phyloP scores from a whole-genome alignment of 2,113 vertebrate species.

The Sinocyclocheilus anshuiensis region DNA sequence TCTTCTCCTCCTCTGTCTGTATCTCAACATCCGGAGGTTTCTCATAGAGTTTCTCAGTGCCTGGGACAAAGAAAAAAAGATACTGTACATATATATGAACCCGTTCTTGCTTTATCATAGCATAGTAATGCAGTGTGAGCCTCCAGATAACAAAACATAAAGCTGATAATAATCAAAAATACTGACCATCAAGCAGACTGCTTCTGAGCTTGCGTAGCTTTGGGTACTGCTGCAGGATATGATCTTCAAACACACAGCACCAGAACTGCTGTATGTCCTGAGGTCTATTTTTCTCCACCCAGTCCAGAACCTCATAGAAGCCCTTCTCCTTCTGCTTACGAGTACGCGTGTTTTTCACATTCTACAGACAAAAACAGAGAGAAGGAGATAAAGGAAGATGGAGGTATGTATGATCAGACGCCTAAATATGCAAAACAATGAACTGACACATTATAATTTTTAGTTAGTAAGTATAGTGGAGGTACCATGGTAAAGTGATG shows the following conservation, averaged over 20 bases:
- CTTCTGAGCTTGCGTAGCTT: slow-evolving; percentile 54
- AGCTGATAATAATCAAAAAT: background rate
- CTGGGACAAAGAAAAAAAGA: slow-evolving; percentile 44
- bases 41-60: slow-evolving; percentile 38
- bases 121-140: background rate
- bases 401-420: too few relatives aligned
- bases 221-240: slow-evolving; percentile 63
- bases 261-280: slow-evolving; percentile 63
- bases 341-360: slow-evolving; percentile 58
- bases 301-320: slow-evolving; percentile 67
- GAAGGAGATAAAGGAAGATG: background rate
- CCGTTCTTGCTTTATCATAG: background rate
- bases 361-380: slow-evolving; percentile 57
- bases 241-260: slow-evolving; percentile 65
- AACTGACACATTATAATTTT: too few relatives aligned
- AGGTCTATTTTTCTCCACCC: slow-evolving; percentile 60
- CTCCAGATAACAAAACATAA: background rate
- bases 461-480: too few relatives aligned
- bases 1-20: background rate
- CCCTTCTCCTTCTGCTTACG: slow-evolving; percentile 40
- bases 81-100: background rate
- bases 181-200: slow-evolving; percentile 68
- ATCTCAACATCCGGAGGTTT: slow-evolving; percentile 26
- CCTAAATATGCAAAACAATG: too few relatives aligned
- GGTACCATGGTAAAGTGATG: too few relatives aligned